A percentile compares a stretch with the other conserved stretches of the same genome.
These are phyloP conservation scores for Peromyscus californicus DNA, from an alignment of 2,113 vertebrate species.

Conservation along the genomic window DNA sequence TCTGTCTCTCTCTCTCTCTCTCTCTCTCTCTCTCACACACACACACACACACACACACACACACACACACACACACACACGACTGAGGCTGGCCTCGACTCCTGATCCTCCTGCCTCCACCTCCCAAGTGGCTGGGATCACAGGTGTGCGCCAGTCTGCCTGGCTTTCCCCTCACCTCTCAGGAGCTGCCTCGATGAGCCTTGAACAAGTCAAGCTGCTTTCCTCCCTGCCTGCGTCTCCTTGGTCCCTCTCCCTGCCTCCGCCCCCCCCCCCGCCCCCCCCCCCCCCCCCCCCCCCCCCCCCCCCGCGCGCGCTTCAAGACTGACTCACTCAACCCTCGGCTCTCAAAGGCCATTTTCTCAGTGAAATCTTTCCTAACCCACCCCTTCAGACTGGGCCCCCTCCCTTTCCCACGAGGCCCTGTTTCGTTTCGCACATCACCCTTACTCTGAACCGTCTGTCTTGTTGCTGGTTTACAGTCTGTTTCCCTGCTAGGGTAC, in stretches of 20 bases:
- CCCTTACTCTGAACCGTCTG: neutral
- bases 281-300: too few species aligned
- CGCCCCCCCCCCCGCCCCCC: too few species aligned
- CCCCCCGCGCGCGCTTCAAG: neutral
- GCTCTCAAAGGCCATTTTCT: constrained; percentile 31
- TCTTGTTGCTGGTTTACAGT: neutral
- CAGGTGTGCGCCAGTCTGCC: neutral
- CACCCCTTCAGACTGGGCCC: neutral
- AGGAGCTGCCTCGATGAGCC: neutral
- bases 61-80: neutral
- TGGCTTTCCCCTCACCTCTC: neutral
- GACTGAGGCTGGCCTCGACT: neutral
- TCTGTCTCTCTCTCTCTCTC: too few species aligned
- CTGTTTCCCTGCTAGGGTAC: neutral
- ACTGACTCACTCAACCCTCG: neutral
- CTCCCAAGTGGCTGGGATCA: neutral
- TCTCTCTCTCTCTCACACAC: too few species aligned
- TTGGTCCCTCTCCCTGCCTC: neutral
- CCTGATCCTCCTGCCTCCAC: neutral
- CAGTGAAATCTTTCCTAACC: constrained; percentile 48
- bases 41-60: neutral
- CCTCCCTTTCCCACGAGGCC: neutral
- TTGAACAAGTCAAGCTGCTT: neutral
- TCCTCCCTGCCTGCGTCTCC: neutral
- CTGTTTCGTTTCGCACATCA: constrained; percentile 38